phyloP scores from a whole-genome alignment of 2,797 vertebrate genomes.

The Eulemur mongoz region DNA sequence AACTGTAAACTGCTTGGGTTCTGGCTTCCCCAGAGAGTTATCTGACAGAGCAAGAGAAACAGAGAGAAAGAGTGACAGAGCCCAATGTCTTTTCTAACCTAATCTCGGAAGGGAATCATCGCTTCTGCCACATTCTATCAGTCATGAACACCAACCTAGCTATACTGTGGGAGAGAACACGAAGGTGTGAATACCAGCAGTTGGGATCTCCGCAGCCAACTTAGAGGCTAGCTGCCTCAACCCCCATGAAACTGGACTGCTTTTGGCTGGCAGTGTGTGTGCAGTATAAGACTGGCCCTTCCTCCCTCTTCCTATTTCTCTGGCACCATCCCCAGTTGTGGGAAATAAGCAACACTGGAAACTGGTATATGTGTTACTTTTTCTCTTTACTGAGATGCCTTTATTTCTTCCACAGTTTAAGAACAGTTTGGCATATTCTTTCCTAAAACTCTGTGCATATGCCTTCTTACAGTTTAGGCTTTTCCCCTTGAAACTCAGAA shows the following conservation, averaged over 20 bases:
- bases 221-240: neutral
- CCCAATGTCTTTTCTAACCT: neutral
- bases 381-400: neutral
- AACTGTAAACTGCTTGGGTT: neutral
- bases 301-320: neutral
- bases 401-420: neutral
- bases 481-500: neutral
- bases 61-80: neutral
- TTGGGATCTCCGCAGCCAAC: neutral
- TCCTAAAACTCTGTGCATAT: neutral
- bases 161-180: neutral
- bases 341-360: neutral
- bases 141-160: neutral
- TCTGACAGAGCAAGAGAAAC: neutral
- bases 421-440: neutral
- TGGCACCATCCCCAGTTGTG: neutral
- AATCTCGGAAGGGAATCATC: neutral
- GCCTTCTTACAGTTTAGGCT: neutral
- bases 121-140: neutral
- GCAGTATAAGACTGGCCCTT: neutral
- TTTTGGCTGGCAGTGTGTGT: neutral
- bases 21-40: neutral
- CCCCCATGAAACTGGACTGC: neutral
- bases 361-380: neutral
- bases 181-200: neutral